A percentile compares a stretch with the other conserved stretches of the same genome.
Evolutionary conservation across 2,888 invertebrate species (phyloP).

Genomic region (Meghimatium bilineatum): DNA sequence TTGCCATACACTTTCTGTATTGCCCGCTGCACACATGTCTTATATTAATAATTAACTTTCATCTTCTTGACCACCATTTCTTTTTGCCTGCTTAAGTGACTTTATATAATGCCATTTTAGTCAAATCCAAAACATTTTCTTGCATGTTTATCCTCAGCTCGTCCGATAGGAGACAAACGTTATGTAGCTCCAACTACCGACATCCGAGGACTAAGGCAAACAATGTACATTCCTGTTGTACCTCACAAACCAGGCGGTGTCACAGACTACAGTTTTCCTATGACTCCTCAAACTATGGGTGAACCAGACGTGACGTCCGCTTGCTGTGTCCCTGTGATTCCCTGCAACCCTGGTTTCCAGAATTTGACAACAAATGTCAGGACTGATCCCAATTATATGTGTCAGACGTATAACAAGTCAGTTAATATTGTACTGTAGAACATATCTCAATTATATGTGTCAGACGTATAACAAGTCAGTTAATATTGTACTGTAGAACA

Average conservation of each 20-base stretch:
- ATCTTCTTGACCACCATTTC: too few relatives aligned
- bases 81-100: too few relatives aligned
- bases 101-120: too few relatives aligned
- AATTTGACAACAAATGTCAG: slow-evolving; percentile 25
- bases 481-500: too few relatives aligned
- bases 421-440: too few relatives aligned
- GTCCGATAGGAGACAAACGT: not conserved
- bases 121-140: too few relatives aligned
- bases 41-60: too few relatives aligned
- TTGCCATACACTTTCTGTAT: too few relatives aligned
- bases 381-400: slow-evolving; percentile 10
- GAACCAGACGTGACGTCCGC: slow-evolving; percentile 46
- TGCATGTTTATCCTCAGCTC: too few relatives aligned
- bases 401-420: slow-evolving; percentile 28
- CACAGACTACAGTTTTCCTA: slow-evolving; percentile 37
- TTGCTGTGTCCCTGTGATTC: slow-evolving; percentile 44
- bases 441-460: slow-evolving; percentile 22
- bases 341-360: slow-evolving; percentile 40
- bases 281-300: slow-evolving; percentile 40
- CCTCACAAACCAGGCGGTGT: slow-evolving; percentile 40
- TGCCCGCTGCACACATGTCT: too few relatives aligned
- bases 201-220: slow-evolving; percentile 36
- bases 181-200: slow-evolving; percentile 34
- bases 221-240: slow-evolving; percentile 35
- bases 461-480: slow-evolving; percentile 23